These are phyloP conservation scores for Atta cephalotes DNA, from an alignment of 1,140 invertebrate genomes.

Conservation along the genomic window DNA sequence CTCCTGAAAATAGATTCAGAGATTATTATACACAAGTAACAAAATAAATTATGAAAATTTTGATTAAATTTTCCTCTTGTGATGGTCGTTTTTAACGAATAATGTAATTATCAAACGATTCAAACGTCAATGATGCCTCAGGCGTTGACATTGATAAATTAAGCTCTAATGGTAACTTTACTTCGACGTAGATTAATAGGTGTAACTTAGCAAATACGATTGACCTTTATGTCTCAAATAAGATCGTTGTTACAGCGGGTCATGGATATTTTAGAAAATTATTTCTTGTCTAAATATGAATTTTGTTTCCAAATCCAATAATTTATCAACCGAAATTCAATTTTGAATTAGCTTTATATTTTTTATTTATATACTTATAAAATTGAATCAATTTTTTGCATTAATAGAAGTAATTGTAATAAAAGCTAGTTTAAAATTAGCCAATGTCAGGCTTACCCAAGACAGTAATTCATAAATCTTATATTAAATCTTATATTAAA, in stretches of 20 bases:
- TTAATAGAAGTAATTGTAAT: not conserved
- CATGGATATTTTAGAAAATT: not conserved
- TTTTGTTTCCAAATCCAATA: not conserved
- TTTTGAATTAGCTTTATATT: not conserved
- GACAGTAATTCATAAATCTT: not conserved
- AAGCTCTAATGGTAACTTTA: slow-evolving; percentile 44
- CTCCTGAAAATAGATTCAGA: not conserved
- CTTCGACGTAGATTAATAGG: slow-evolving; percentile 21
- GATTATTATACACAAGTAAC: not conserved
- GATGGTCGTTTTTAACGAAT: slow-evolving; percentile 2
- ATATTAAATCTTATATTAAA: not conserved
- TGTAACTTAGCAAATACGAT: slow-evolving; percentile 31
- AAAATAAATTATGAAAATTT: slow-evolving; percentile 31
- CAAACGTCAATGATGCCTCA: not conserved
- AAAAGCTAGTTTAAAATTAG: not conserved
- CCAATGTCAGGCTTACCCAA: not conserved
- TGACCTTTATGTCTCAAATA: slow-evolving; percentile 19
- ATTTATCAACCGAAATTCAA: not conserved
- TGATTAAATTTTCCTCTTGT: slow-evolving; percentile 27
- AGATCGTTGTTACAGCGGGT: not conserved
- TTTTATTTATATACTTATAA: not conserved
- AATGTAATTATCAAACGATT: slow-evolving; percentile 34
- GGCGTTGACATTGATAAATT: slow-evolving; percentile 51
- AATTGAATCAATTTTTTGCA: not conserved
- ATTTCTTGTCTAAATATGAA: not conserved